Conservation (phyloP, 2,888 invertebrate species). For the Agrochola macilenta region DNA sequence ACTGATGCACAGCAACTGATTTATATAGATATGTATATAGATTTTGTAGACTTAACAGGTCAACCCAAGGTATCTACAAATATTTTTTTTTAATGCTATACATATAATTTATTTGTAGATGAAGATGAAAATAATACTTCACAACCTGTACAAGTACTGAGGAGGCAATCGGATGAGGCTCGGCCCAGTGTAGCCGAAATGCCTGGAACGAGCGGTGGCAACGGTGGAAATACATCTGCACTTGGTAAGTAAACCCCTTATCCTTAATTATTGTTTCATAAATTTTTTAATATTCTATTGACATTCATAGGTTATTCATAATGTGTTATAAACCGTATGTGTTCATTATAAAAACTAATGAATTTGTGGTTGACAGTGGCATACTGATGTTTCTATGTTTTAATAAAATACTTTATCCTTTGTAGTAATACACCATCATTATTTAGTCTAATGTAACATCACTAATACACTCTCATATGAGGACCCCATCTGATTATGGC, state of each 20-base stretch:
- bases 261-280: not conserved
- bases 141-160: constrained; percentile 50
- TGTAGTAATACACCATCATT: not conserved
- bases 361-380: not conserved
- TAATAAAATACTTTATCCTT: not conserved
- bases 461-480: not conserved
- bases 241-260: constrained; percentile 6
- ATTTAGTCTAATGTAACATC: not conserved
- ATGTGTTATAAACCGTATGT: not conserved
- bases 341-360: not conserved
- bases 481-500: not conserved
- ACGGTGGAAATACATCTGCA: constrained; percentile 17
- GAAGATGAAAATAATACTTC: constrained; percentile 67
- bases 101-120: constrained; percentile 61
- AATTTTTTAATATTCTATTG: not conserved
- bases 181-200: constrained; percentile 65
- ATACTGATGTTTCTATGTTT: not conserved
- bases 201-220: constrained; percentile 71
- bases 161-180: constrained; percentile 61
- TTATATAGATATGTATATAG: too few relatives aligned
- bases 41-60: too few relatives aligned
- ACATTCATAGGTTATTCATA: not conserved
- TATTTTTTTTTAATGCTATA: not conserved
- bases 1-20: too few relatives aligned
- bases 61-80: too few relatives aligned